phyloP scores from a whole-genome alignment of 2,888 invertebrate species.

The Diplazon laetatorius region DNA sequence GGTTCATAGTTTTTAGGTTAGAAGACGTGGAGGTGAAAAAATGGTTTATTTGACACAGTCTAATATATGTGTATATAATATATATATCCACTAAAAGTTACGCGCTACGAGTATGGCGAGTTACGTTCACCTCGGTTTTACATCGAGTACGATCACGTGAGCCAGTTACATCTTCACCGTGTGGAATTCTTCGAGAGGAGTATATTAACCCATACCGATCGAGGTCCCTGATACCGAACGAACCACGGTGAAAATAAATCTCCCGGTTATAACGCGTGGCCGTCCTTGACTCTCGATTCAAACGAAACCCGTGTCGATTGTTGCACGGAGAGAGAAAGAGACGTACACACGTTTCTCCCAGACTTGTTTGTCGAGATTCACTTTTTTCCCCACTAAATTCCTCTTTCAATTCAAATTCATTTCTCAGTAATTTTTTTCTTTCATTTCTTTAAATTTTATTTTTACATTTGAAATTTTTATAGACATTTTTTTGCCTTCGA shows the following conservation, averaged over 20 bases:
- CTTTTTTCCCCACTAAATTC: no score
- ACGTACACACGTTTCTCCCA: no score
- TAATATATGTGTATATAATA: neutral
- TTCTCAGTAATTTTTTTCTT: no score
- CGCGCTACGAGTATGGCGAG: constrained; percentile 31
- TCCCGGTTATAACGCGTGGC: neutral
- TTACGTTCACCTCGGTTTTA: constrained; percentile 43
- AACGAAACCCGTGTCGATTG: neutral
- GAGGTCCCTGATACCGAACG: constrained; percentile 24
- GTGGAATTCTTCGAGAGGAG: constrained; percentile 26
- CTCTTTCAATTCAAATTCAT: no score
- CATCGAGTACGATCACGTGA: constrained; percentile 31
- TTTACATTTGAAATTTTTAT: no score
- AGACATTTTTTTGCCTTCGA: no score
- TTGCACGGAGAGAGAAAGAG: no score
- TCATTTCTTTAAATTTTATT: no score
- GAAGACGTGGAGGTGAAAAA: no score
- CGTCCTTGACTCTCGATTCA: constrained; percentile 16
- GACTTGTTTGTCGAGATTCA: no score
- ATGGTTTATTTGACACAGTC: no score
- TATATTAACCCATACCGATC: constrained; percentile 24
- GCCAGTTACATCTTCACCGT: constrained; percentile 38
- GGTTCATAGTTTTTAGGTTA: no score
- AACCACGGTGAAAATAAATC: neutral
- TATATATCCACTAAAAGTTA: constrained; percentile 23